Percentiles rank a stretch among this genome's conserved stretches.
Evolutionary conservation across 92 coral and sea anemone genomes (phyloP).

Genomic region (Palythoa heliodiscus): DNA sequence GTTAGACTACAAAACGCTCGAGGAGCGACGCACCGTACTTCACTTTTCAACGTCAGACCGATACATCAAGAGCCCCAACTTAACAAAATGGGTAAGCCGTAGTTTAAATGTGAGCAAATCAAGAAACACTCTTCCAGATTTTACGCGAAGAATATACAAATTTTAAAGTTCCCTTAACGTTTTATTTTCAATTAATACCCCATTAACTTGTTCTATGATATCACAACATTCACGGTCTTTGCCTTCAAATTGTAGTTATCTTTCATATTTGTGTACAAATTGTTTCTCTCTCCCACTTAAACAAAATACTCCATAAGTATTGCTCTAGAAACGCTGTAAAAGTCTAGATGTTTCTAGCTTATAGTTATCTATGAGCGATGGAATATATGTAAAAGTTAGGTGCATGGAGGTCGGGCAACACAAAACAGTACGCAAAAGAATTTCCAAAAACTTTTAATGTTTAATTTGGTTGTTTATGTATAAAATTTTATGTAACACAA

Average conservation of each 20-base stretch:
- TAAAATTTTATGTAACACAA: background rate
- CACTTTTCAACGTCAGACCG: slow-evolving; percentile 36
- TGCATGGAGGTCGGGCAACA: background rate
- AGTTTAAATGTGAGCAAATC: background rate
- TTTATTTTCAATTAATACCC: slow-evolving; percentile 78
- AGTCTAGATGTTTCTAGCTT: background rate
- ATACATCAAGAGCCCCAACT: slow-evolving; percentile 8
- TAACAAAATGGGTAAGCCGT: slow-evolving; percentile 38
- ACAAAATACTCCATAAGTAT: background rate
- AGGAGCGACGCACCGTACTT: slow-evolving; percentile 44
- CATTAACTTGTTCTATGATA: slow-evolving; percentile 64
- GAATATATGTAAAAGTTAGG: slow-evolving; percentile 42
- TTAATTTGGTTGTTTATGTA: slow-evolving; percentile 26
- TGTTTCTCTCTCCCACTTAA: background rate
- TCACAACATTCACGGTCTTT: slow-evolving; percentile 51
- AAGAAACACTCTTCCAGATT: background rate
- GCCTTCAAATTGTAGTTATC: slow-evolving; percentile 57
- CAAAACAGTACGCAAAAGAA: slow-evolving; percentile 13
- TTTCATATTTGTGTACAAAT: slow-evolving; percentile 19
- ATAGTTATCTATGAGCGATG: background rate
- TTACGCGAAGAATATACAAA: slow-evolving; percentile 45
- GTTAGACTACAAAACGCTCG: slow-evolving; percentile 82
- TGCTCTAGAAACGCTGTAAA: background rate
- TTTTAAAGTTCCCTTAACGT: slow-evolving; percentile 65
- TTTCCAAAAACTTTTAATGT: slow-evolving; percentile 13